Evolutionary conservation across 2,113 vertebrate species (phyloP).

Genomic region (Plectropomus leopardus): DNA sequence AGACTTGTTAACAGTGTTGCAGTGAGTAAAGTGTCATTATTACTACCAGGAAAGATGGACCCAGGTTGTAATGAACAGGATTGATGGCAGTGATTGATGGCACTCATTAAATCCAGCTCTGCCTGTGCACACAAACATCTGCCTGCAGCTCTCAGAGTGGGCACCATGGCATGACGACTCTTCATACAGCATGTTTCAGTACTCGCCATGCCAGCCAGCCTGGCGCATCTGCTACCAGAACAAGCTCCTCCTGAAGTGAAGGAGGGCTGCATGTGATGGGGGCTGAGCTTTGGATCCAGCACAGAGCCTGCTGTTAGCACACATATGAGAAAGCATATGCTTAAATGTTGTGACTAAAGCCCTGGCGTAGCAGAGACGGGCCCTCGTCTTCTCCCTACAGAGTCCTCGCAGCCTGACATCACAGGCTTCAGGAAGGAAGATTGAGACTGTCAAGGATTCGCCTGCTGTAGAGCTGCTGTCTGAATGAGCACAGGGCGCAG

Average conservation of each 20-base stretch:
- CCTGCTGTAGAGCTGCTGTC: slow-evolving; percentile 9
- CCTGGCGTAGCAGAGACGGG: not conserved
- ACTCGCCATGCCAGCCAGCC: not conserved
- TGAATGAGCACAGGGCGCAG: not conserved
- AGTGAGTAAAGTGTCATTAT: not conserved
- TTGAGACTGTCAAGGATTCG: not conserved
- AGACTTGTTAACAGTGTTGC: not conserved
- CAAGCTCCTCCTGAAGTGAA: not conserved
- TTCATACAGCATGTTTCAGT: not conserved
- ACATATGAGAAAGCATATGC: slow-evolving; percentile 35
- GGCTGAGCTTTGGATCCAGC: slow-evolving; percentile 2
- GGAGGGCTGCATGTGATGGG: not conserved
- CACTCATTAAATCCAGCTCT: slow-evolving; percentile 71
- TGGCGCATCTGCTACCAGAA: not conserved
- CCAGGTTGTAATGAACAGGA: not conserved
- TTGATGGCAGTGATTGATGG: too few species aligned
- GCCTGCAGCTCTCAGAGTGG: slow-evolving; percentile 22
- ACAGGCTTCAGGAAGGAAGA: not conserved
- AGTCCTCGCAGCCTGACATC: slow-evolving; percentile 19
- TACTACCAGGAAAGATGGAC: not conserved
- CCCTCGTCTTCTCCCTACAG: slow-evolving; percentile 1
- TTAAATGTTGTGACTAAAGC: slow-evolving; percentile 39
- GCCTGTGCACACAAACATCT: slow-evolving; percentile 61
- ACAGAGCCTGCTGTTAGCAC: not conserved
- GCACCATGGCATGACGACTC: not conserved